A percentile compares a stretch with the other conserved stretches of the same genome.
Conservation (phyloP, 2,888 invertebrate genomes). For the Apantesis nais region DNA sequence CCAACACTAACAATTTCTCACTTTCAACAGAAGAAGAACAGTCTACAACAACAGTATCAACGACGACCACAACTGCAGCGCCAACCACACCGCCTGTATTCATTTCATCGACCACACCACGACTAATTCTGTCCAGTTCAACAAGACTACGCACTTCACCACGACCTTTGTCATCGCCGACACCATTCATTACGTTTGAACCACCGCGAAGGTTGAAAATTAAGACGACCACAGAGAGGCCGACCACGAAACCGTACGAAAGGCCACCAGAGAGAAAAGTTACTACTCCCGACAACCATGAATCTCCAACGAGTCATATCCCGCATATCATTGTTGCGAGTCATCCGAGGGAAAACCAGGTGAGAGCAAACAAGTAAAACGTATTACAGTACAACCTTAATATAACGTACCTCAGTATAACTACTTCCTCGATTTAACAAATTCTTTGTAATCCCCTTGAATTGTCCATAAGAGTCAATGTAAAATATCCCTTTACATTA, state of each 20-base stretch:
- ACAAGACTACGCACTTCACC: slow-evolving; percentile 54
- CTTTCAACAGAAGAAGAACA: slow-evolving; percentile 78
- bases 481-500: no score
- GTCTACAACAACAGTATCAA: slow-evolving; percentile 55
- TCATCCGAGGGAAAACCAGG: slow-evolving; percentile 93
- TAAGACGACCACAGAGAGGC: slow-evolving; percentile 65
- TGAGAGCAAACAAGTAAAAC: slow-evolving; percentile 55
- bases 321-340: slow-evolving; percentile 87
- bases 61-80: slow-evolving; percentile 49
- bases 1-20: not conserved
- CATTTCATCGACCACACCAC: slow-evolving; percentile 47
- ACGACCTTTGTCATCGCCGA: slow-evolving; percentile 56
- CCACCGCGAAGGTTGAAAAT: slow-evolving; percentile 56
- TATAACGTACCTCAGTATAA: no score
- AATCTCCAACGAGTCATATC: slow-evolving; percentile 76
- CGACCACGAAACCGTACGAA: slow-evolving; percentile 77
- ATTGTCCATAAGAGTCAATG: no score
- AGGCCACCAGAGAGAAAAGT: slow-evolving; percentile 67
- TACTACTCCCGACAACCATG: slow-evolving; percentile 69
- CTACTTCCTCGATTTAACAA: no score
- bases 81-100: slow-evolving; percentile 29
- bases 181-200: slow-evolving; percentile 57
- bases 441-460: no score
- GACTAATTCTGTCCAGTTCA: slow-evolving; percentile 52
- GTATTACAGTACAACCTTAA: no score